Percentiles rank a stretch among this genome's conserved stretches.
Evolutionary conservation across 2,797 vertebrate species (phyloP).

Genomic region (Antrozous pallidus): DNA sequence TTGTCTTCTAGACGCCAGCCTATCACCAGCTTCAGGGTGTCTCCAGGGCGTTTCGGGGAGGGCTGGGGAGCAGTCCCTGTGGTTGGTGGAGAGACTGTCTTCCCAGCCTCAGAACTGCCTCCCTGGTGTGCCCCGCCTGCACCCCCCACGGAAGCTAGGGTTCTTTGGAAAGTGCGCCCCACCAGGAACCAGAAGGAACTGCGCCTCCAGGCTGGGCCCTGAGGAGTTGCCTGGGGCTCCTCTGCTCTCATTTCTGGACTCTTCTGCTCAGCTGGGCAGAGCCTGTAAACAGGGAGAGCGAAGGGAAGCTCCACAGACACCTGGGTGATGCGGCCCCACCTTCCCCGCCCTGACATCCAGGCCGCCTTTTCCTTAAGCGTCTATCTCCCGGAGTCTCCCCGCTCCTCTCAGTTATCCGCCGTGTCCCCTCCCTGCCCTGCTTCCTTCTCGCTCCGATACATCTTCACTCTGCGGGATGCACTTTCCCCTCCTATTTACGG

Average conservation of each 20-base stretch:
- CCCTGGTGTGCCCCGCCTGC: rapidly evolving
- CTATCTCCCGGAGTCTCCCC: slow-evolving; percentile 71
- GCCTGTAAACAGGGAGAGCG: neutral
- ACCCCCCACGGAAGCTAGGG: neutral
- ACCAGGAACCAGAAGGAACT: neutral
- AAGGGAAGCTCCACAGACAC: neutral
- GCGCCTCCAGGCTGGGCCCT: neutral
- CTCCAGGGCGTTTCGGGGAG: neutral
- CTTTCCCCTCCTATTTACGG: slow-evolving; percentile 81
- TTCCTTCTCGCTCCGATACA: slow-evolving; percentile 73
- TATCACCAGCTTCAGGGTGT: neutral
- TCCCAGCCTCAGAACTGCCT: neutral
- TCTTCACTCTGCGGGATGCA: slow-evolving; percentile 74
- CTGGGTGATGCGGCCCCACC: neutral
- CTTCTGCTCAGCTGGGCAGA: neutral
- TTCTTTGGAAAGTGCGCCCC: neutral
- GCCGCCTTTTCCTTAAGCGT: slow-evolving; percentile 75
- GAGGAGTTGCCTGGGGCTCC: no score
- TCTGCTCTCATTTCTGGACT: neutral
- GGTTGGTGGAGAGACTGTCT: neutral
- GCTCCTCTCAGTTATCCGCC: slow-evolving; percentile 80
- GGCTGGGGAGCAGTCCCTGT: neutral
- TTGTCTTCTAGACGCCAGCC: neutral
- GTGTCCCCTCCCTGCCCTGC: slow-evolving; percentile 75
- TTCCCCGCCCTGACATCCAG: slow-evolving; percentile 45